Evolutionary conservation across 1,140 invertebrate genomes (phyloP), one percentile per base, ranked within the genome.

Genomic region (Dufourea novaeangliae): DNA sequence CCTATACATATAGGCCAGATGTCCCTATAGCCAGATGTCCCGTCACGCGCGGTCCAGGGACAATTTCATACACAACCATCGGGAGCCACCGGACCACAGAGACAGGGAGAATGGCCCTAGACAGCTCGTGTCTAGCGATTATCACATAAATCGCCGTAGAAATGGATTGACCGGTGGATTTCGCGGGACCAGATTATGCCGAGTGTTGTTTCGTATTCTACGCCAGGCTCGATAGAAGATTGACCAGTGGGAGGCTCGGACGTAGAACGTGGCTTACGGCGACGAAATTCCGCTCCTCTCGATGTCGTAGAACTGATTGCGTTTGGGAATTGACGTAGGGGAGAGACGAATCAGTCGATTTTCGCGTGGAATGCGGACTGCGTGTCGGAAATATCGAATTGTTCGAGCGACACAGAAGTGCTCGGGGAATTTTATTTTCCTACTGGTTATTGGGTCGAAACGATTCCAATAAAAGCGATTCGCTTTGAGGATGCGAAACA

Each of bases 81-180:
- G 20, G n/a, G 17, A 67, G 8, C 29, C 7, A 32, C 4, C 12
- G 46, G 12, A 50, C 0, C 20, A n/a, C n/a, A 4, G 22, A 39
- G 39, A 57, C 73, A 37, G 37, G 29, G 25, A 27, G 63, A 37
- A 59, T 46, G 14, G 64, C 29, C 20, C 54, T 62, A 62, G 70
- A 62, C 54, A 14, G n/a, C n/a, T n/a, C n/a, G 14, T 46, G 39
- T 12, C 6, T 20, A 3, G 14, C 68, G 73, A 76, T 76, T 76
- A 76, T 69, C 73, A 29, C 73, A 69, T 76, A 76, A 76, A 76
- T 76, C 73, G 41, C 39, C 11, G 17, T 22, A n/a, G 29, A 41
- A 59, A 69, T 46, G 29, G 52, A 69, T 76, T 4, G 54, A 68
- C 37, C 37, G 32, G 41, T 29, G 22, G 46, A 34, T 61, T 66